Evolutionary conservation across 2,888 invertebrate genomes (phyloP), one percentile per base, ranked within the genome.

Genomic region (Mellilla xanthometata): DNA sequence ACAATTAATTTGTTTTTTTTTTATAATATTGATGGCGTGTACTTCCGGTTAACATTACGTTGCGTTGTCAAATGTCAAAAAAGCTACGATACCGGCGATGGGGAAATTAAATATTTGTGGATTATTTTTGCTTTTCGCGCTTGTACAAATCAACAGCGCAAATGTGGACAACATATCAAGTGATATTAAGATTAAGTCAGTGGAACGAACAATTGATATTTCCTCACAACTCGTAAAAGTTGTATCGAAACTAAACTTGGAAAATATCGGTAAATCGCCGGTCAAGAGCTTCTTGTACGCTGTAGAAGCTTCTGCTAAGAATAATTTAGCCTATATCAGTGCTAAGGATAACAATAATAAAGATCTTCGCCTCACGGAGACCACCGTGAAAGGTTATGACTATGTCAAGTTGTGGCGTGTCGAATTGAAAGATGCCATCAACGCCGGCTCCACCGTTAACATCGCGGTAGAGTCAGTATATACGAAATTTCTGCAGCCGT

Each of bases 201-300:
- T 96, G 11, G 97, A 97, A 53, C 91, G 97, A 72, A 93, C 93
- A 35, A 93, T 99, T 60, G 98, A 99, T 83, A 87, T 98, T 55
- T 92, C 96, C 3, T 94, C 96, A 4, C 98, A 98, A 81, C 91
- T 99, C 47, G 96, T 96, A 2, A 97, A 96, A 90, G 93, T 96
- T 39, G 90, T 92, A 8, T 90, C 93, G 22, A 94, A 95, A 83
- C 91, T 98, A 67, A 94, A 95, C 58, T 75, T 97, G 60, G 96
- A 97, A 84, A 97, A 98, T 76, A 91, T 91, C 60, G 95, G 95
- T 39, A 94, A 94, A 71, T 91, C 92, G 54, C 86, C 94, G 52
- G 92, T 94, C 23, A 93, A 91, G 52, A 92, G 89, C 58, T 94
- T 97, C 71, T 81, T 95, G 15, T 91, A 96, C 58, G 91, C 94